phyloP scores from a whole-genome alignment of 2,113 vertebrate species.

The Apeltes quadracus region DNA sequence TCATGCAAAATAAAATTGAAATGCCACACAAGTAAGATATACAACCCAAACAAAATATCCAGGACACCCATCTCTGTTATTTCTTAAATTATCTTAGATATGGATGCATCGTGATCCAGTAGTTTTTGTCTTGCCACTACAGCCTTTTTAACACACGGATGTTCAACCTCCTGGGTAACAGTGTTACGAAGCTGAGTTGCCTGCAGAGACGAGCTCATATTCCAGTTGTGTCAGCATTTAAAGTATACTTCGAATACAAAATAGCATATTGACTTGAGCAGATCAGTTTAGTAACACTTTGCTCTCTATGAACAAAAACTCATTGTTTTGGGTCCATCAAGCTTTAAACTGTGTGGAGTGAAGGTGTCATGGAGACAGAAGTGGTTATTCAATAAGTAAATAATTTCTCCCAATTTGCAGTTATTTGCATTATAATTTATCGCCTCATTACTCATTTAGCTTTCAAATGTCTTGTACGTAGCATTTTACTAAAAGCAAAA shows the following conservation, averaged over 20 bases:
- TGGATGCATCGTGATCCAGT: not conserved
- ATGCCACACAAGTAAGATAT: not conserved
- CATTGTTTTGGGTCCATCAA: slow-evolving; percentile 20
- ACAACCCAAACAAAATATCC: not conserved
- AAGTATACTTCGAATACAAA: slow-evolving; percentile 25
- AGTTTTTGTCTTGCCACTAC: not conserved
- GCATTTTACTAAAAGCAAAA: not conserved
- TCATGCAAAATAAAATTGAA: not conserved
- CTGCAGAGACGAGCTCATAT: slow-evolving; percentile 33
- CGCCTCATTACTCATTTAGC: not conserved
- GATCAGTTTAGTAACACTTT: slow-evolving; percentile 31
- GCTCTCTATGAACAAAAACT: slow-evolving; percentile 8
- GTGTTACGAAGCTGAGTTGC: slow-evolving; percentile 16
- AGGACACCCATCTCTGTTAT: no score
- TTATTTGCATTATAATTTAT: not conserved
- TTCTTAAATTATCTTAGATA: not conserved
- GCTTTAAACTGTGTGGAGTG: slow-evolving; percentile 11
- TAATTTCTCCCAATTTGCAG: not conserved
- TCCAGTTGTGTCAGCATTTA: slow-evolving; percentile 6
- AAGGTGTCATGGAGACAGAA: slow-evolving; percentile 1
- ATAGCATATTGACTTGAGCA: not conserved
- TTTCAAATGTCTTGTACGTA: not conserved
- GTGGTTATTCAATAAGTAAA: not conserved
- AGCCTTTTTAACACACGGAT: not conserved
- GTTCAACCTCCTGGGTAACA: not conserved